phyloP scores from a whole-genome alignment of 1,140 invertebrate genomes.

The Nymphalis io region DNA sequence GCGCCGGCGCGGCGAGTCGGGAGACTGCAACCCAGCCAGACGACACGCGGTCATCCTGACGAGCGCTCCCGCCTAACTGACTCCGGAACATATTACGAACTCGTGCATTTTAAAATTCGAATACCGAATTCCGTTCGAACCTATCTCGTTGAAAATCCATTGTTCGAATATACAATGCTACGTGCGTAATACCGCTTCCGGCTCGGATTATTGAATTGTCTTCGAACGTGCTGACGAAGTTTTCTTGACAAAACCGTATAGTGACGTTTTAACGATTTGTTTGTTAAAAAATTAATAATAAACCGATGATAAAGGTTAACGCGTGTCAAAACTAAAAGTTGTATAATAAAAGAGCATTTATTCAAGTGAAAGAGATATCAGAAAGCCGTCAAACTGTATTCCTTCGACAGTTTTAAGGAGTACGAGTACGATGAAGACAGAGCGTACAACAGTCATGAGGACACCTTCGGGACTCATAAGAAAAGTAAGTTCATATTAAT shows the following conservation, averaged over 20 bases:
- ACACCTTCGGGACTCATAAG: slow-evolving; percentile 67
- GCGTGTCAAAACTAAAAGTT: slow-evolving; percentile 10
- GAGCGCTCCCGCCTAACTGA: slow-evolving; percentile 58
- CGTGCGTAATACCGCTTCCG: slow-evolving; percentile 60
- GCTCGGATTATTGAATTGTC: slow-evolving; percentile 54
- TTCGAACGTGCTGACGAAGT: slow-evolving; percentile 48
- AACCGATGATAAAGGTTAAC: not conserved
- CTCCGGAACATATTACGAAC: slow-evolving; percentile 24
- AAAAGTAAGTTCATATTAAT: slow-evolving; percentile 65
- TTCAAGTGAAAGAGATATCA: slow-evolving; percentile 36
- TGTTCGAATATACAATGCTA: slow-evolving; percentile 57
- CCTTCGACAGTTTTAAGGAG: slow-evolving; percentile 77
- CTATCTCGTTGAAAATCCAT: slow-evolving; percentile 43
- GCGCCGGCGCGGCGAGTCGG: slow-evolving; percentile 73
- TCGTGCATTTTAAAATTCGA: slow-evolving; percentile 47
- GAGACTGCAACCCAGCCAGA: slow-evolving; percentile 73
- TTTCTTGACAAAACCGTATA: slow-evolving; percentile 40
- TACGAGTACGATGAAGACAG: slow-evolving; percentile 75
- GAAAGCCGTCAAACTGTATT: slow-evolving; percentile 77
- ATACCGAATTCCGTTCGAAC: slow-evolving; percentile 38
- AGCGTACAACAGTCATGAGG: slow-evolving; percentile 67
- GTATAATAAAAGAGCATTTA: slow-evolving; percentile 10
- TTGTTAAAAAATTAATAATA: slow-evolving; percentile 11
- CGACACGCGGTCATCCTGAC: slow-evolving; percentile 65
- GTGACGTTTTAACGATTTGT: slow-evolving; percentile 45